Percentiles rank a stretch among this genome's conserved stretches.
phyloP scores from a whole-genome alignment of 1,140 invertebrate species.

The Mercenaria mercenaria region DNA sequence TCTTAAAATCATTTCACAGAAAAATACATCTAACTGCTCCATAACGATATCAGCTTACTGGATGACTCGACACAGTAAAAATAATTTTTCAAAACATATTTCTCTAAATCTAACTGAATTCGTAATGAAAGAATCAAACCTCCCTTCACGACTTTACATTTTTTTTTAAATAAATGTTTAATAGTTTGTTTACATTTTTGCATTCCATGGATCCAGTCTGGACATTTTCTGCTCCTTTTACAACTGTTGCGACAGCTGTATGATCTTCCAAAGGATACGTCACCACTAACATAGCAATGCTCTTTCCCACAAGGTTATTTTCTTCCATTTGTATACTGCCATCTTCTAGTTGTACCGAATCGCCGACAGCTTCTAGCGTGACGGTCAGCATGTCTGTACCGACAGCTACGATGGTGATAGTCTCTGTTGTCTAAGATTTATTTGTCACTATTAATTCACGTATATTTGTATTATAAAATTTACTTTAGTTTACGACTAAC shows the following conservation, averaged over 20 bases:
- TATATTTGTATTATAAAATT: too few species aligned
- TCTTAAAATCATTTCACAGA: too few species aligned
- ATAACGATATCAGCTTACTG: too few species aligned
- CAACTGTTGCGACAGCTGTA: background rate
- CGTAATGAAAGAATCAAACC: too few species aligned
- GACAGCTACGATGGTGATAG: background rate
- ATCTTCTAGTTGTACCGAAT: background rate
- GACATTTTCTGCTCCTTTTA: background rate
- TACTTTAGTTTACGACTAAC: too few species aligned
- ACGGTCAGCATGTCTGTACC: background rate
- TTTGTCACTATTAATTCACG: too few species aligned
- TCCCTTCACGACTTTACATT: too few species aligned
- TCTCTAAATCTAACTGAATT: too few species aligned
- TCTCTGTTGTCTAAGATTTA: constrained; percentile 1
- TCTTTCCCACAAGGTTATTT: background rate
- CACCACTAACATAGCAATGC: background rate
- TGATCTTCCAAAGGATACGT: background rate
- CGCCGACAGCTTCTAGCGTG: background rate
- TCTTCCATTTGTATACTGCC: background rate
- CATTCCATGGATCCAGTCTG: background rate
- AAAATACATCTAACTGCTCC: too few species aligned
- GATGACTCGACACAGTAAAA: too few species aligned
- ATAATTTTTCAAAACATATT: too few species aligned
- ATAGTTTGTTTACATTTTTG: background rate
- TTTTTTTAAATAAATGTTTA: too few species aligned